phyloP scores from a whole-genome alignment of 2,113 vertebrate genomes.

The Propithecus coquereli region DNA sequence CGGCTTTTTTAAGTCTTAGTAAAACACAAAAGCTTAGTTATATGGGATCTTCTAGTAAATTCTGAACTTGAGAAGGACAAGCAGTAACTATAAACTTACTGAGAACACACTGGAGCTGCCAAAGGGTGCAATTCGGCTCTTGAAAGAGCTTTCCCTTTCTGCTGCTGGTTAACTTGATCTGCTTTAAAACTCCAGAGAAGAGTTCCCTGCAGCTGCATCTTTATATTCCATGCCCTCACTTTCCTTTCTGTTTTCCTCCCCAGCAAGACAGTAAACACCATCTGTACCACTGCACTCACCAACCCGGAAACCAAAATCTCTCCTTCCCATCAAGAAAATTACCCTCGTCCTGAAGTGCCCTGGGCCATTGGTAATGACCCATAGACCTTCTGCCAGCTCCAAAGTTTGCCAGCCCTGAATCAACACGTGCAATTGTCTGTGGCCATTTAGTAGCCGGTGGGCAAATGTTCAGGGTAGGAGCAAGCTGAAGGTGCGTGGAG shows the following conservation, averaged over 20 bases:
- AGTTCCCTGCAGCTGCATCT: constrained; percentile 27
- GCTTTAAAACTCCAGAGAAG: neutral
- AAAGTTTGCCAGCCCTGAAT: constrained; percentile 2
- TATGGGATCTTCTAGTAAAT: neutral
- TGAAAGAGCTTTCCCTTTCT: neutral
- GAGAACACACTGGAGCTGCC: neutral
- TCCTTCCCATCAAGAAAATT: constrained; percentile 43
- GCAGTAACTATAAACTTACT: neutral
- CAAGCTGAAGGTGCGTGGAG: neutral
- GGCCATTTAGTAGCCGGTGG: neutral
- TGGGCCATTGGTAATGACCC: neutral
- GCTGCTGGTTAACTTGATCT: neutral
- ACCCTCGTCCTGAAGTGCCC: constrained; percentile 23
- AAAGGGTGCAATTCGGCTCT: neutral
- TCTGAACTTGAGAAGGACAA: neutral
- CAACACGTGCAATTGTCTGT: neutral
- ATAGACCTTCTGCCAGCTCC: neutral
- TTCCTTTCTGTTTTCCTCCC: neutral
- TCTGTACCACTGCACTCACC: constrained; percentile 21
- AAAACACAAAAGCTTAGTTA: constrained; percentile 11
- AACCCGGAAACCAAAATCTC: constrained; percentile 36
- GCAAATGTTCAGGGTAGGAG: neutral
- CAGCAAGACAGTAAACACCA: constrained; percentile 43
- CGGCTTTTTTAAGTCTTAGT: neutral
- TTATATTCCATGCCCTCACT: neutral